A percentile compares a stretch with the other conserved stretches of the same genome.
Evolutionary conservation across 2,113 vertebrate genomes (phyloP).

Genomic region (Cephalopholis sonnerati): DNA sequence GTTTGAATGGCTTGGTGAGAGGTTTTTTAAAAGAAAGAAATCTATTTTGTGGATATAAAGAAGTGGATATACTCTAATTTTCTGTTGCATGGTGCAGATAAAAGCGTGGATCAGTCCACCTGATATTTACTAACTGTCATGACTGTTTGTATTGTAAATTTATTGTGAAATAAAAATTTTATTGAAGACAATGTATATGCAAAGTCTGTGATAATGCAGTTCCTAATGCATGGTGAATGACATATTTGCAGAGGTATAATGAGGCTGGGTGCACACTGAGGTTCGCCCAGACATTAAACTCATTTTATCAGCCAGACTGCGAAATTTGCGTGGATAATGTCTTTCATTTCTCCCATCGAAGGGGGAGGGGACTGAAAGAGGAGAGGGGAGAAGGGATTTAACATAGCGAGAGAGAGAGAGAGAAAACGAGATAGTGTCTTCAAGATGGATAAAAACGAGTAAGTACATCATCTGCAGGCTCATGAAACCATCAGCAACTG

Average conservation of each 20-base stretch:
- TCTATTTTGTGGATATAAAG: background rate
- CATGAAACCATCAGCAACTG: background rate
- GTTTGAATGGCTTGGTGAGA: background rate
- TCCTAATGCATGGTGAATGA: background rate
- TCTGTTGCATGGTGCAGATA: background rate
- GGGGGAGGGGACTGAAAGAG: conserved; percentile 87
- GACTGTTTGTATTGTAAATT: conserved; percentile 8
- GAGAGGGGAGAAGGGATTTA: conserved; percentile 87
- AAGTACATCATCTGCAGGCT: conserved; percentile 72
- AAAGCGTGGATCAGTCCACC: background rate
- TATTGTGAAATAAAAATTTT: conserved; percentile 11
- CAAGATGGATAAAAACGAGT: conserved; percentile 90
- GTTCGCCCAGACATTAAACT: conserved; percentile 33
- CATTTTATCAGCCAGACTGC: conserved; percentile 63
- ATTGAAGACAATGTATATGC: background rate
- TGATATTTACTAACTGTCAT: background rate
- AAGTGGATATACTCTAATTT: background rate
- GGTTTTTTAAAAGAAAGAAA: background rate
- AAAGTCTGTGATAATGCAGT: background rate
- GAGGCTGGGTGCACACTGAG: background rate
- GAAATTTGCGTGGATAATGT: conserved; percentile 84
- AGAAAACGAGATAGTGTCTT: conserved; percentile 82
- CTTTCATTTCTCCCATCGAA: conserved; percentile 86
- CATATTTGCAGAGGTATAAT: too few species aligned
- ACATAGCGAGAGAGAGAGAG: conserved; percentile 78